phyloP scores from a whole-genome alignment of 2,797 vertebrate genomes.

The Mormyrus proboscirostris region DNA sequence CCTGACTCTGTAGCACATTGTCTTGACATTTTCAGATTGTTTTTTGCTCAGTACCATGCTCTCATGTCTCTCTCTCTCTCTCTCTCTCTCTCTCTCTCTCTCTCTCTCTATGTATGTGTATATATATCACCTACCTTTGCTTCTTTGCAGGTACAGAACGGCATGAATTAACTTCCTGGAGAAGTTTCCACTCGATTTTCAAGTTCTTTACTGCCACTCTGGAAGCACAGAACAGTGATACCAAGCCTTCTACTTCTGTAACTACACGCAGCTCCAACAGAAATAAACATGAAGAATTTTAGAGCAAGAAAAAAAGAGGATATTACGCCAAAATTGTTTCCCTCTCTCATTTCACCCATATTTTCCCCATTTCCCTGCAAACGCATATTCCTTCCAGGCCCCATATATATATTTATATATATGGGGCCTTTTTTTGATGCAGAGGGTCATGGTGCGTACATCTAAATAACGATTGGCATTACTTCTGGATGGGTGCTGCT shows the following conservation, averaged over 20 bases:
- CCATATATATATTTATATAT: constrained; percentile 62
- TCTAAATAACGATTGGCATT: constrained; percentile 91
- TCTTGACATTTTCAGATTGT: not conserved
- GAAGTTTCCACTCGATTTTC: constrained; percentile 88
- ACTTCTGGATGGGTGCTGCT: constrained; percentile 94
- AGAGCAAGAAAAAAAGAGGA: constrained; percentile 39
- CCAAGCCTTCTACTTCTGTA: constrained; percentile 60
- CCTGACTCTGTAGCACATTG: not conserved
- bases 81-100: not conserved
- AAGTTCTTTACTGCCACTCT: constrained; percentile 75
- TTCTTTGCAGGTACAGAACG: constrained; percentile 77
- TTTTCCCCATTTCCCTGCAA: constrained; percentile 1
- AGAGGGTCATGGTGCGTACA: constrained; percentile 74
- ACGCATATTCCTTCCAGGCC: constrained; percentile 35
- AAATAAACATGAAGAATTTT: constrained; percentile 83
- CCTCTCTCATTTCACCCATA: constrained; percentile 35
- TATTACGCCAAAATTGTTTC: constrained; percentile 26
- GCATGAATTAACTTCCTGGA: constrained; percentile 95
- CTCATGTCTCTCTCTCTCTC: constrained; percentile 5
- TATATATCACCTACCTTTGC: constrained; percentile 25
- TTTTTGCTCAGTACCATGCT: not conserved
- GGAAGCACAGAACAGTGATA: constrained; percentile 64
- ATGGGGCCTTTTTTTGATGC: constrained; percentile 51
- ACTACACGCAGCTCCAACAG: constrained; percentile 79
- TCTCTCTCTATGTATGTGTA: not conserved